phyloP scores from a whole-genome alignment of 2,888 invertebrate genomes.

The Heliconius charithonia region DNA sequence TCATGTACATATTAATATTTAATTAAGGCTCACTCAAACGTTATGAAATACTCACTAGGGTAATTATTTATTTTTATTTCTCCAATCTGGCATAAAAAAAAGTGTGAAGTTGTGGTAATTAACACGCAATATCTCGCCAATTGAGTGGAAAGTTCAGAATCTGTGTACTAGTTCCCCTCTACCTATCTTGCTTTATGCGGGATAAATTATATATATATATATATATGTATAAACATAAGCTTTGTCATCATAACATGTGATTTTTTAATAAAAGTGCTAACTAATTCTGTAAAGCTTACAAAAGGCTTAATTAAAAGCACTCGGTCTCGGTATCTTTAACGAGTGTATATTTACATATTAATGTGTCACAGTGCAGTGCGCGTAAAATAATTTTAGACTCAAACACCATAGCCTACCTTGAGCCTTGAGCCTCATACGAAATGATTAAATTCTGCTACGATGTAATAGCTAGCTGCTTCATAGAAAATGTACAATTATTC shows the following conservation, averaged over 20 bases:
- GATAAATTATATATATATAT: background rate
- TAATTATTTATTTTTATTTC: no score
- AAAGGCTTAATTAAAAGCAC: constrained; percentile 21
- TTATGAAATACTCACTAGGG: no score
- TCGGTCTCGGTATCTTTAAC: constrained; percentile 16
- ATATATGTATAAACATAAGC: constrained; percentile 1
- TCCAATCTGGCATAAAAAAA: no score
- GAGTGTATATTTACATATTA: constrained; percentile 17
- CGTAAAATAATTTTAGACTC: constrained; percentile 14
- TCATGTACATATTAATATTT: background rate
- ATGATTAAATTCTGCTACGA: constrained; percentile 9
- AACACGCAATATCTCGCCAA: no score
- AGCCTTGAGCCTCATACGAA: background rate
- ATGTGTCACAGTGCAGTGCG: background rate
- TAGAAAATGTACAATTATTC: background rate
- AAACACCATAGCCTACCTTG: constrained; percentile 2
- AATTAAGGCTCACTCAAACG: no score
- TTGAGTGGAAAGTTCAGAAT: no score
- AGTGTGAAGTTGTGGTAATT: no score
- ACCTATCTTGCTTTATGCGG: no score
- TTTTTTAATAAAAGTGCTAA: constrained; percentile 13
- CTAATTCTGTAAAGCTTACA: constrained; percentile 20
- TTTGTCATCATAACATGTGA: constrained; percentile 6
- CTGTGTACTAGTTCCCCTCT: no score
- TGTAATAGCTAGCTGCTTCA: background rate